phyloP scores from a whole-genome alignment of 2,797 vertebrate genomes.

The Crocidura indochinensis region DNA sequence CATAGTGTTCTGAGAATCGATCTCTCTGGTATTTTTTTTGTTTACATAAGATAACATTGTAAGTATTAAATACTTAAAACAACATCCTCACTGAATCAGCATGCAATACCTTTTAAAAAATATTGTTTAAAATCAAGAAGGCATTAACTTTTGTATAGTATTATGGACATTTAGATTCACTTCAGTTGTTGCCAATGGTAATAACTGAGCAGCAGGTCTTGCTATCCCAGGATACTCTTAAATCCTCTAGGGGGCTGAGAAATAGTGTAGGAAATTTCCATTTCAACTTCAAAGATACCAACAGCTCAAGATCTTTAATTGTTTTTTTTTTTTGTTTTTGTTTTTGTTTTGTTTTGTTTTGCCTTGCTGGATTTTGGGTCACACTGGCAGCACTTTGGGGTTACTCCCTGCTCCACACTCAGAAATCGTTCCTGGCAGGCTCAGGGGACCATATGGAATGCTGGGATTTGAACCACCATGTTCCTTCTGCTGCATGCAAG shows the following conservation, averaged over 20 bases:
- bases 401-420: no score
- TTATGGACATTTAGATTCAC: background rate
- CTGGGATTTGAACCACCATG: no score
- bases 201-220: slow-evolving; percentile 43
- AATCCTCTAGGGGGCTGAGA: background rate
- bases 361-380: no score
- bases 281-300: slow-evolving; percentile 57
- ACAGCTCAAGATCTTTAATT: slow-evolving; percentile 35
- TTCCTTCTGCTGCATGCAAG: no score
- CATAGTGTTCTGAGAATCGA: background rate
- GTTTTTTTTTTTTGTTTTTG: slow-evolving; percentile 63
- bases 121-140: no score
- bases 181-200: slow-evolving; percentile 42
- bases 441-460: no score
- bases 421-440: no score
- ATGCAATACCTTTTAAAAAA: background rate
- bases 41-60: background rate
- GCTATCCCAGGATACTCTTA: background rate
- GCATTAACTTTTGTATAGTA: background rate
- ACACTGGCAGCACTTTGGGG: no score
- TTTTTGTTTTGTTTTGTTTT: no score
- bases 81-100: background rate
- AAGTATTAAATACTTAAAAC: slow-evolving; percentile 32
- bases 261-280: slow-evolving; percentile 61
- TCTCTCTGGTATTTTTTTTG: background rate